Evolutionary conservation across 1,140 invertebrate species (phyloP).

Genomic region (Macrotrachela quadricornifera): DNA sequence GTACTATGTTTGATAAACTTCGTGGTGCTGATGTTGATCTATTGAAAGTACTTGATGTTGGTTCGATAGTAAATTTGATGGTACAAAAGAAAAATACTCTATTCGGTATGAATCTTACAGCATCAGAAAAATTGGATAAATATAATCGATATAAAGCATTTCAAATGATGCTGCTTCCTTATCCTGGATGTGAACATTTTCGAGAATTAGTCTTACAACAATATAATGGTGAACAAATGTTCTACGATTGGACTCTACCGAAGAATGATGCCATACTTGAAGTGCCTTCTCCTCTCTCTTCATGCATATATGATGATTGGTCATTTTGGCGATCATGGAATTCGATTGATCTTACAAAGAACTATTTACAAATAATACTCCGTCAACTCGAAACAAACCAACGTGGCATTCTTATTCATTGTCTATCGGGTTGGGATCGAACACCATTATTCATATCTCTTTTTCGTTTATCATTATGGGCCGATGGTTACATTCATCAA

Average conservation of each 20-base stretch:
- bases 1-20: slow-evolving; percentile 17
- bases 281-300: too few species aligned
- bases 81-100: slow-evolving; percentile 69
- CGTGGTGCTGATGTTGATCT: slow-evolving; percentile 50
- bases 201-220: too few species aligned
- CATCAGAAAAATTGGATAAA: slow-evolving; percentile 45
- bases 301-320: too few species aligned
- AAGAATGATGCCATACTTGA: too few species aligned
- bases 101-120: slow-evolving; percentile 49
- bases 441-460: slow-evolving; percentile 60
- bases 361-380: slow-evolving; percentile 53
- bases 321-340: slow-evolving; percentile 39
- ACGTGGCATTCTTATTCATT: slow-evolving; percentile 52
- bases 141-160: too few species aligned
- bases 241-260: too few species aligned
- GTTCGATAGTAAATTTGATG: slow-evolving; percentile 61
- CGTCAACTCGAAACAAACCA: slow-evolving; percentile 43
- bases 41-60: slow-evolving; percentile 47
- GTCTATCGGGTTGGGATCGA: slow-evolving; percentile 66
- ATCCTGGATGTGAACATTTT: too few species aligned
- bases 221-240: too few species aligned
- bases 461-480: slow-evolving; percentile 54
- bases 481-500: slow-evolving; percentile 52
- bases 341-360: slow-evolving; percentile 50
- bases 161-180: too few species aligned